Percentiles rank a stretch among this genome's conserved stretches.
phyloP scores from a whole-genome alignment of 2,888 invertebrate genomes.

The Callimorpha dominula region DNA sequence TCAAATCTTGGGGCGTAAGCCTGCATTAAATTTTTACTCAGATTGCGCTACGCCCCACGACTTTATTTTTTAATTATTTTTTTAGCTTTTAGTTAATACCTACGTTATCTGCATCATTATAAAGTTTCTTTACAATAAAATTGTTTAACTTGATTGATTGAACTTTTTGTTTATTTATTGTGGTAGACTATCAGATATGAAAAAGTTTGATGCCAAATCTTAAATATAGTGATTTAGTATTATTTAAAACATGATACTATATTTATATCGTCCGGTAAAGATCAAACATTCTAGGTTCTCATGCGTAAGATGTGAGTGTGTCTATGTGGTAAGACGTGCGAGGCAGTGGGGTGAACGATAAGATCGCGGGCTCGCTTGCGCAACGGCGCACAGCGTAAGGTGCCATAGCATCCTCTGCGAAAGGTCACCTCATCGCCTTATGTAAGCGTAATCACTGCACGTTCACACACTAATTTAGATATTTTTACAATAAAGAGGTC shows the following conservation, averaged over 20 bases:
- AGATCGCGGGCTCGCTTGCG: slow-evolving; percentile 63
- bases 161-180: no score
- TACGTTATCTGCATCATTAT: no score
- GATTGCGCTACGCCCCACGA: no score
- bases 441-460: slow-evolving; percentile 60
- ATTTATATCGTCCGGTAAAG: neutral
- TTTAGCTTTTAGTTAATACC: no score
- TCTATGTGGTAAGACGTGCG: slow-evolving; percentile 34
- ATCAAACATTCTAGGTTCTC: slow-evolving; percentile 22
- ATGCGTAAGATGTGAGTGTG: slow-evolving; percentile 36
- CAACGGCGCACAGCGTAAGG: slow-evolving; percentile 69
- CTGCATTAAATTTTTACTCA: no score
- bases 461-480: slow-evolving; percentile 31
- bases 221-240: no score
- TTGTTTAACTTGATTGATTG: no score
- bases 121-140: no score
- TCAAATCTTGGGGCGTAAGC: no score
- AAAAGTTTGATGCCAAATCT: no score
- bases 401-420: slow-evolving; percentile 74
- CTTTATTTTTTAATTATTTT: no score
- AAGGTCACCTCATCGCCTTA: slow-evolving; percentile 75
- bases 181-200: no score
- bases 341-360: slow-evolving; percentile 67
- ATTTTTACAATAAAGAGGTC: slow-evolving; percentile 31
- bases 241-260: neutral